Evolutionary conservation across 1,140 invertebrate genomes (phyloP).

Genomic region (Spodoptera litura): DNA sequence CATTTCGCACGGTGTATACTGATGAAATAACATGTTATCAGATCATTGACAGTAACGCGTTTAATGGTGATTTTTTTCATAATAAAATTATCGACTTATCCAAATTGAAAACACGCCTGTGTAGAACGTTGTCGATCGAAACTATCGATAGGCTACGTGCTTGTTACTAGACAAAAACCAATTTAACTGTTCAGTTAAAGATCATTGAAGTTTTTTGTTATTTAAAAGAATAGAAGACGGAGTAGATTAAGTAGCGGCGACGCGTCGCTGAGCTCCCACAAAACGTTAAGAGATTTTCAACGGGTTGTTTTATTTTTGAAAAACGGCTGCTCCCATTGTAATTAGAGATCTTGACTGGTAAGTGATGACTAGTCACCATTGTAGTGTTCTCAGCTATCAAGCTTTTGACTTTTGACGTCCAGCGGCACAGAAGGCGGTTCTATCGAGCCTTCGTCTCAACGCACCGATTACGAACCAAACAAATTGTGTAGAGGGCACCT

Average conservation of each 20-base stretch:
- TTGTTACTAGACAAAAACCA: constrained; percentile 72
- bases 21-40: constrained; percentile 43
- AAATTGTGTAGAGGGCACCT: constrained; percentile 78
- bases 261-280: constrained; percentile 71
- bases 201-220: constrained; percentile 74
- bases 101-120: constrained; percentile 54
- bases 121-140: constrained; percentile 56
- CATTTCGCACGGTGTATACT: constrained; percentile 17
- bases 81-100: constrained; percentile 49
- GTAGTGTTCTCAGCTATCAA: constrained; percentile 68
- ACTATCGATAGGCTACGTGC: constrained; percentile 56
- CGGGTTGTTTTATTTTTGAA: constrained; percentile 77
- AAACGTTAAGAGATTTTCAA: constrained; percentile 81
- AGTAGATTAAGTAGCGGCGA: constrained; percentile 72
- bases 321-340: constrained; percentile 70
- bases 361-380: constrained; percentile 76
- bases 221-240: constrained; percentile 69
- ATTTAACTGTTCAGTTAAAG: constrained; percentile 75
- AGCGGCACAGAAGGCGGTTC: constrained; percentile 65
- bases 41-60: constrained; percentile 35
- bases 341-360: constrained; percentile 73
- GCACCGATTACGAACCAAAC: constrained; percentile 80
- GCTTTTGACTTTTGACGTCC: constrained; percentile 65
- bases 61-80: constrained; percentile 16
- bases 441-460: constrained; percentile 65